Evolutionary conservation across 1,140 invertebrate species (phyloP).

Genomic region (Caenorhabditis brenneri): DNA sequence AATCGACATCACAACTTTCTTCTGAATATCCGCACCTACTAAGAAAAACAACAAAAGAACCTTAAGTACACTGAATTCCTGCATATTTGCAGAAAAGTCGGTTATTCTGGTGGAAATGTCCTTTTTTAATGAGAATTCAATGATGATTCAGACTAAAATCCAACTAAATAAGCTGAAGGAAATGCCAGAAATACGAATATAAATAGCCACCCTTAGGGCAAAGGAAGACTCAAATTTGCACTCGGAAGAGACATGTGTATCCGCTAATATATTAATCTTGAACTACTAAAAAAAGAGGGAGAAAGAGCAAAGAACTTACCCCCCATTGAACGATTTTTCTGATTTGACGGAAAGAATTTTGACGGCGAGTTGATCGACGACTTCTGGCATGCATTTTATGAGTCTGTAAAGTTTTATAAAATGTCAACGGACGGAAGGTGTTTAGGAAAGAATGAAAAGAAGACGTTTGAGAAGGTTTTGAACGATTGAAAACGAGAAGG

Average conservation of each 20-base stretch:
- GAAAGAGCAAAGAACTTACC: too few species aligned
- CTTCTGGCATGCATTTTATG: background rate
- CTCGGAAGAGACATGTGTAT: background rate
- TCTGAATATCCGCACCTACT: too few species aligned
- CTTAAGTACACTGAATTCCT: too few species aligned
- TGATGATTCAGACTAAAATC: background rate
- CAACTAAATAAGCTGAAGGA: background rate
- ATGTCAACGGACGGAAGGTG: too few species aligned
- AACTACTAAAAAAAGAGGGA: background rate
- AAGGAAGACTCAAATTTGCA: conserved; percentile 25
- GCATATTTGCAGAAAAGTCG: too few species aligned
- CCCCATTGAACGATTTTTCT: conserved; percentile 29
- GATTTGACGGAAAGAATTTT: conserved; percentile 38
- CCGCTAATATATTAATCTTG: background rate
- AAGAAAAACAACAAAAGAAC: too few species aligned
- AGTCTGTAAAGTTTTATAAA: background rate
- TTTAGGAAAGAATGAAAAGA: background rate
- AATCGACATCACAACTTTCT: too few species aligned
- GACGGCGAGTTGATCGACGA: background rate
- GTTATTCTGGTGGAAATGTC: too few species aligned
- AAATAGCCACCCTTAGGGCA: conserved; percentile 15
- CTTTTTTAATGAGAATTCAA: too few species aligned
- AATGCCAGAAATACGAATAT: conserved; percentile 6
- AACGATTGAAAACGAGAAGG: conserved; percentile 16
- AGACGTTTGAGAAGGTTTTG: background rate